Evolutionary conservation across 30 jellyfish, hydroid and myxozoan species (phyloP).

Genomic region (Aurelia coerulea): DNA sequence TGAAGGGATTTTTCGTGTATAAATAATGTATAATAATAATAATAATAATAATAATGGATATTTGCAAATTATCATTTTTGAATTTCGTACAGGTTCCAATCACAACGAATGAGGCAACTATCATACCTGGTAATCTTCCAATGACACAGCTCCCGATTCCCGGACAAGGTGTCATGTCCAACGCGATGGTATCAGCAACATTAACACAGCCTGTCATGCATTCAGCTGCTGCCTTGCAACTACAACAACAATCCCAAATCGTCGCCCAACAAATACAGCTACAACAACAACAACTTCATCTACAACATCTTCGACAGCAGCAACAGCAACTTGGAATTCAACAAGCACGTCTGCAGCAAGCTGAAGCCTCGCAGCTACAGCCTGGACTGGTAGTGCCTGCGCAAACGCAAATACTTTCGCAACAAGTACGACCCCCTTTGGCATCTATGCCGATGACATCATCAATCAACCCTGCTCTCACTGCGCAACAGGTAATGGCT

Average conservation of each 20-base stretch:
- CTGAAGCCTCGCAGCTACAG: conserved; percentile 32
- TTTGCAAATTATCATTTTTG: too few relatives aligned
- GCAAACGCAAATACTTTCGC: conserved; percentile 23
- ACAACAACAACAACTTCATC: conserved; percentile 47
- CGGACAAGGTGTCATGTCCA: background rate
- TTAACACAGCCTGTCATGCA: background rate
- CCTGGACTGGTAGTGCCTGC: conserved; percentile 17
- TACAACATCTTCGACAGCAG: conserved; percentile 32
- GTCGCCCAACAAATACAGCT: conserved; percentile 59
- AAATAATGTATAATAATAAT: too few relatives aligned
- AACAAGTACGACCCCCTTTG: conserved; percentile 22
- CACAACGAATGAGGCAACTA: too few relatives aligned
- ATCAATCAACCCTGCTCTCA: conserved; percentile 37
- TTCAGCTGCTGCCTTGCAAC: background rate
- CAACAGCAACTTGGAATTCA: conserved; percentile 42
- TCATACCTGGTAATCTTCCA: too few relatives aligned
- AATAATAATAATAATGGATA: too few relatives aligned
- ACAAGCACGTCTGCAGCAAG: conserved; percentile 27
- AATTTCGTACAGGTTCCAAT: too few relatives aligned
- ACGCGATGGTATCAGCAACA: background rate
- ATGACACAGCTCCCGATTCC: too few relatives aligned
- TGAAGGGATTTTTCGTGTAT: too few relatives aligned
- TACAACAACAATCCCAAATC: conserved; percentile 10
- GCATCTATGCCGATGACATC: conserved; percentile 49
- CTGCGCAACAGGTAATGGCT: conserved; percentile 41